Conservation (phyloP, 2,888 invertebrate genomes). For the Aphrophora alni region DNA sequence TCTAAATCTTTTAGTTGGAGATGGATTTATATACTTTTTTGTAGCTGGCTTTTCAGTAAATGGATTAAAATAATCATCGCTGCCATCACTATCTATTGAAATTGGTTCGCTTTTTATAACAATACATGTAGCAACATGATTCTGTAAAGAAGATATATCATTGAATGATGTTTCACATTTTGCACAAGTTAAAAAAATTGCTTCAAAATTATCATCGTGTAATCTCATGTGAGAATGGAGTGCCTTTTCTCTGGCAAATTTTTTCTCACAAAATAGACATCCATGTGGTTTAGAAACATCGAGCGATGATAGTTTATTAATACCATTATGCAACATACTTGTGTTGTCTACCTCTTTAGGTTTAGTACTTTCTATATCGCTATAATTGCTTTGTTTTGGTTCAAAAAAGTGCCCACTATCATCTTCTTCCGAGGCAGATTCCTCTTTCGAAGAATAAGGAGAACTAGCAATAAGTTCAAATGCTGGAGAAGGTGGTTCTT, state of each 20-base stretch:
- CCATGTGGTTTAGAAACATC: background rate
- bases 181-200: constrained; percentile 13
- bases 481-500: background rate
- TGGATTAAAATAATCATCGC: background rate
- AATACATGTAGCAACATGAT: constrained; percentile 7
- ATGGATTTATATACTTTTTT: background rate
- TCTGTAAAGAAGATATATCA: background rate
- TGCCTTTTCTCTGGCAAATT: constrained; percentile 23
- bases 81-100: background rate
- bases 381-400: background rate
- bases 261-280: constrained; percentile 6
- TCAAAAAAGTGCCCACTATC: background rate
- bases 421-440: background rate
- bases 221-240: constrained; percentile 7
- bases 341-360: background rate
- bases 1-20: background rate
- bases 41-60: background rate
- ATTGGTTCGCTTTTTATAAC: background rate
- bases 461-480: background rate
- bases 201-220: constrained; percentile 26
- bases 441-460: background rate
- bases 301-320: background rate
- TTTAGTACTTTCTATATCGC: background rate
- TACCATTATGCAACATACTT: background rate
- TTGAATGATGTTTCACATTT: constrained; percentile 10